Base-by-base conservation (phyloP, 2,888 invertebrate genomes). In the Tanypteryx hageni region DNA sequence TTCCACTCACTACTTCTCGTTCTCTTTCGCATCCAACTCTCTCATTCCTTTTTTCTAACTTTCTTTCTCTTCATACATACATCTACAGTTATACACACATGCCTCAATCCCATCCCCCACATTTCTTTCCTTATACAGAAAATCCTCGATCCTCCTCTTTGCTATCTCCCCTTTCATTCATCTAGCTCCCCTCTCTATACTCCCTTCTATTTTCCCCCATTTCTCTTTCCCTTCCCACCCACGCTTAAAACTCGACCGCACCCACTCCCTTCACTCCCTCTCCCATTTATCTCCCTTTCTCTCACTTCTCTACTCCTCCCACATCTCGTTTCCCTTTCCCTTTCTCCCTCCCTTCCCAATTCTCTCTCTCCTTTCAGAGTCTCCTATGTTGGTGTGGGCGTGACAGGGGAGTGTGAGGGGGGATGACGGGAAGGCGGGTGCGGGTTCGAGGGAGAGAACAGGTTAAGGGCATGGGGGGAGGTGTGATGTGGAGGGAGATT, bases 121-220 rank as follows among this genome's bases (percentile, higher is more conserved):
- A 18, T 16, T 22, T 81, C 76, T 86, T 61, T 9, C 59, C 56
- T 5, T 44, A 44, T 44, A 44, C 44, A 44, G 44, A 44, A 44
- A 44, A 1, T 44, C 44, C 5, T 44, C 44, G 5, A 44, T 27
- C 89, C 83, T 85, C 57, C 8, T n/a, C 93, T 64, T 31, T 68
- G 61, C 89, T n/a, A n/a, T n/a, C n/a, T 58, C 16, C 44, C 56
- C 3, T 68, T 1, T 92, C 56, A 92, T 92, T 92, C 83, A 44
- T 44, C 5, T 92, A 59, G 92, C 85, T 86, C 59, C 76, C 86
- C 92, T 92, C 93, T 92, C 92, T 91, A 44, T 44, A 44, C 44
- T 44, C 44, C 83, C 16, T 13, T n/a, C 64, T n/a, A 64, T 18
- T 18, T 18, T 14, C 64, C 64, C 64, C 64, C 64, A 64, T 18